A percentile compares a stretch with the other conserved stretches of the same genome.
phyloP scores from a whole-genome alignment of 2,888 invertebrate species.

The Sinodicranocentrus sp. region DNA sequence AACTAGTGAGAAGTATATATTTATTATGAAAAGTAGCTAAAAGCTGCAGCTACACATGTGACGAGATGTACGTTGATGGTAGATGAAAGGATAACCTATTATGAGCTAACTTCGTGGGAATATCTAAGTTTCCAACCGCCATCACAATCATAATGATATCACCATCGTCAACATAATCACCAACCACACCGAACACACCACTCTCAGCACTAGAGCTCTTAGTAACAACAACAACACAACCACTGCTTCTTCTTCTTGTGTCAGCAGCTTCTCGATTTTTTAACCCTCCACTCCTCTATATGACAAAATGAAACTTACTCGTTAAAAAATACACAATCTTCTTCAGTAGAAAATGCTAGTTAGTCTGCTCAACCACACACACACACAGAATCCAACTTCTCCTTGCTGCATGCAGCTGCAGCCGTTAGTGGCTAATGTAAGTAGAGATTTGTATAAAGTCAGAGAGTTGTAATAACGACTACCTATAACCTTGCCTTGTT shows the following conservation, averaged over 20 bases:
- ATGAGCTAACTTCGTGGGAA: conserved; percentile 58
- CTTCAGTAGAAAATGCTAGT: not conserved
- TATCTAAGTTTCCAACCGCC: conserved; percentile 52
- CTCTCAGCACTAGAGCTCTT: conserved; percentile 1
- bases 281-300: not conserved
- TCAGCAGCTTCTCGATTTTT: not conserved
- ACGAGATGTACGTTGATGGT: not conserved
- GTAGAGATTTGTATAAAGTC: not conserved
- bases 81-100: conserved; percentile 34
- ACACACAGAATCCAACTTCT: not conserved
- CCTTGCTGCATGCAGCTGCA: conserved; percentile 4
- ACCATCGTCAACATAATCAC: conserved; percentile 48
- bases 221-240: conserved; percentile 37
- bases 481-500: conserved; percentile 28
- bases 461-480: conserved; percentile 1
- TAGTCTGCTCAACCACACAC: conserved; percentile 15
- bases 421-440: not conserved
- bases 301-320: conserved; percentile 4
- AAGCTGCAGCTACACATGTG: not conserved
- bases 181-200: conserved; percentile 40
- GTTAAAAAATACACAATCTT: not conserved
- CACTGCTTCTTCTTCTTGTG: conserved; percentile 32
- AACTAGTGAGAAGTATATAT: conserved; percentile 11
- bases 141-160: conserved; percentile 17
- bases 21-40: conserved; percentile 43